These are phyloP conservation scores for Lithobates sylvaticus DNA, from an alignment of 2,797 vertebrate species.

Conservation along the genomic window DNA sequence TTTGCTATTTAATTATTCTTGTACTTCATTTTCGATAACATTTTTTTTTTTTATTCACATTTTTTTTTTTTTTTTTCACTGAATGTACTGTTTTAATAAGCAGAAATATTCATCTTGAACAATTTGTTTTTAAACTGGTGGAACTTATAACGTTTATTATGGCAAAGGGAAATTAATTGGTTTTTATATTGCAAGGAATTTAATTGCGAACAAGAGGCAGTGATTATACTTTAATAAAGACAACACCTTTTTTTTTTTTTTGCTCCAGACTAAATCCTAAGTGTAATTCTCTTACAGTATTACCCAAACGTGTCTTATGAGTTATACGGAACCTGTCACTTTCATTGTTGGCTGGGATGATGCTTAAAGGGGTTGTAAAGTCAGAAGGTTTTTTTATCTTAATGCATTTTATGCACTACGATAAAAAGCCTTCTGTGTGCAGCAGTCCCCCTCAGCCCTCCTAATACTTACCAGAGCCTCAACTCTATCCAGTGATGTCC, in stretches of 20 bases:
- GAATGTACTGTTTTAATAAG: slow-evolving; percentile 31
- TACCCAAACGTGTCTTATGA: not conserved
- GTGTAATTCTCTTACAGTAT: not conserved
- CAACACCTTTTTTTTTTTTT: slow-evolving; percentile 27
- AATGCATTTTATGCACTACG: too few relatives aligned
- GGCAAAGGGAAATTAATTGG: slow-evolving; percentile 49
- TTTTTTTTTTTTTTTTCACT: not conserved
- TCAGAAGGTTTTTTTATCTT: too few relatives aligned
- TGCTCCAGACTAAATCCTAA: not conserved
- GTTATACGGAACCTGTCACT: not conserved
- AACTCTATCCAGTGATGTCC: too few relatives aligned
- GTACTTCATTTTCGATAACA: slow-evolving; percentile 61
- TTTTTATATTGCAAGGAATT: slow-evolving; percentile 47
- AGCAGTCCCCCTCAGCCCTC: too few relatives aligned
- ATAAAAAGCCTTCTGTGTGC: too few relatives aligned
- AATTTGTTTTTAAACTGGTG: slow-evolving; percentile 49
- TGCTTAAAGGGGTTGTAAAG: too few relatives aligned
- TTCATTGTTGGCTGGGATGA: too few relatives aligned
- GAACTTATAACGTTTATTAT: slow-evolving; percentile 46
- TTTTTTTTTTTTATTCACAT: not conserved
- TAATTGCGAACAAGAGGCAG: slow-evolving; percentile 59
- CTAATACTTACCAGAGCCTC: too few relatives aligned
- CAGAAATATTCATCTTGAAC: slow-evolving; percentile 38
- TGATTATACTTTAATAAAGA: slow-evolving; percentile 58
- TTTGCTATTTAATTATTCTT: slow-evolving; percentile 63